Conservation (phyloP, 2,113 vertebrate genomes). For the Sphyrna mokarran region DNA sequence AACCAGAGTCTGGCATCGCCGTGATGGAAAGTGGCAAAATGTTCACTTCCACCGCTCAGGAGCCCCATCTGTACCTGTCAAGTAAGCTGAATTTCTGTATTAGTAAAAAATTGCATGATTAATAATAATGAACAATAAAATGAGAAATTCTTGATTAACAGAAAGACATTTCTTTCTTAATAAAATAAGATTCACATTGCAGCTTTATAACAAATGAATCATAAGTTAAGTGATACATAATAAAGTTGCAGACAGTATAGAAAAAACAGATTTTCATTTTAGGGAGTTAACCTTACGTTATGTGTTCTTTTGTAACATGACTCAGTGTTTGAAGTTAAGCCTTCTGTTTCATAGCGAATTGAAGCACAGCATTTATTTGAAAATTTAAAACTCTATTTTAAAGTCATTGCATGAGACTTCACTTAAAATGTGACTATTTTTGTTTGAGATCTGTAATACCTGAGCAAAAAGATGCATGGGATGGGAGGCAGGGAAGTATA, state of each 20-base stretch:
- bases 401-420: neutral
- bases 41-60: conserved; percentile 96
- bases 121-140: conserved; percentile 2
- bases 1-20: conserved; percentile 91
- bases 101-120: neutral
- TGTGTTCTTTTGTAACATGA: neutral
- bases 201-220: neutral
- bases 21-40: conserved; percentile 93
- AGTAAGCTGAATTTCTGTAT: conserved; percentile 58
- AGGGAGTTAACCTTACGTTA: neutral
- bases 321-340: neutral
- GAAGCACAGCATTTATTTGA: neutral
- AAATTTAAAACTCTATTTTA: neutral
- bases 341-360: neutral
- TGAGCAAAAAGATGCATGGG: neutral
- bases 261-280: neutral
- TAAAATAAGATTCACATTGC: neutral
- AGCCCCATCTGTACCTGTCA: conserved; percentile 80
- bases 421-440: neutral
- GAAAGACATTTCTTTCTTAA: neutral
- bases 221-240: neutral
- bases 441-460: neutral
- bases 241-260: neutral
- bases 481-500: neutral
- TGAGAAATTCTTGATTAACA: accelerated